Base-by-base conservation (phyloP, 2,113 vertebrate species). In the Plecturocebus donacophilus region DNA sequence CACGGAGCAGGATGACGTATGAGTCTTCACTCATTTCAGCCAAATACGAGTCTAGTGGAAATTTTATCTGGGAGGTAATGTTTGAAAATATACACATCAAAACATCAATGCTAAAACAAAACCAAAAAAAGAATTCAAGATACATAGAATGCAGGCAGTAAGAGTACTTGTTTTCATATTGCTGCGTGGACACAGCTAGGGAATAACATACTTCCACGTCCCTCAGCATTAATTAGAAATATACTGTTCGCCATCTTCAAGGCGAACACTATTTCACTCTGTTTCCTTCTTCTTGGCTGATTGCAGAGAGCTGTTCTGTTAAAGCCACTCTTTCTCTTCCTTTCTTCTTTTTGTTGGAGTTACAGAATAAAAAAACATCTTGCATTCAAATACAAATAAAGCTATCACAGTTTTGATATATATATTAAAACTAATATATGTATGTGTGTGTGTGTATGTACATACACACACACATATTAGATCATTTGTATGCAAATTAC, bases 341-440 rank as follows among this genome's bases (percentile, higher is more conserved):
- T 64, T 30, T 27, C 27, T 61, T 61, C 11, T 47, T 58, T 40
- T 56, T 90, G 90, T 79, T 11, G 1, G 19, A 90, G 73, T 85
- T 75, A 70, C 47, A 86, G 58, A 92, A 90, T 19, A 45, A 56
- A 91, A 95, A 95, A 84, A 73, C n/a, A 42, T 84, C 93, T 96
- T 95, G 47, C 90, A 77, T 91, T 95, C 64, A 90, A 95, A 86
- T 47, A 77, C 58, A 95, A 94, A 85, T 93, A 92, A 82, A 92
- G 68, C 70, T 42, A 79, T 71, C 16, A 14, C 54, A 23, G 25
- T 82, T 19, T 52, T 6, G 5, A 30, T 64, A 64, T 61, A 27
- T 61, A 27, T 64, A 30, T 64, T 61, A 61, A 11, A 61, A 11
- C 25, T 61, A 27, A 61, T 27, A 61, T 61, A 61, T 61, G 27